These are phyloP conservation scores for Acanthosepion esculentum DNA, from an alignment of 2,888 invertebrate genomes.

Conservation along the genomic window DNA sequence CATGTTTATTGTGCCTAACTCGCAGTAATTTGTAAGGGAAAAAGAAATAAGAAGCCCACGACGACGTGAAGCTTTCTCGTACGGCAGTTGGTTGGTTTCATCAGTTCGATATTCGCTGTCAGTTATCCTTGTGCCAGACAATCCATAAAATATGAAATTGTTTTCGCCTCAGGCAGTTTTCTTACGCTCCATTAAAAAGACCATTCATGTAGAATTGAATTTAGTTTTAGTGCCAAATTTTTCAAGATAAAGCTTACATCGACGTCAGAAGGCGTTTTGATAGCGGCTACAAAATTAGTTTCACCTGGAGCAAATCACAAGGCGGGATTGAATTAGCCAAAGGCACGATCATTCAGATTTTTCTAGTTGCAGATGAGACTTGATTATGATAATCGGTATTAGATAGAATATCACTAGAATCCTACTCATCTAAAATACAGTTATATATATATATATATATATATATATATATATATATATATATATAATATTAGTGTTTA, in stretches of 20 bases:
- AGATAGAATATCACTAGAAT: too few relatives aligned
- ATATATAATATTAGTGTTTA: too few relatives aligned
- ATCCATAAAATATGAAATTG: not conserved
- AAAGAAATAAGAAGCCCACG: too few relatives aligned
- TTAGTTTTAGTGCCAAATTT: not conserved
- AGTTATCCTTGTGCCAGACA: not conserved
- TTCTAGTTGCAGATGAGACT: not conserved
- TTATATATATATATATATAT: too few relatives aligned
- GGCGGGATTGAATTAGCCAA: not conserved
- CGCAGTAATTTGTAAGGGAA: too few relatives aligned
- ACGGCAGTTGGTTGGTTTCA: too few relatives aligned
- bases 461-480: too few relatives aligned
- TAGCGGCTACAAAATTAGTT: not conserved
- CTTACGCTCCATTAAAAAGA: not conserved
- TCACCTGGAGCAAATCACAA: not conserved
- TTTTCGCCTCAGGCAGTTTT: not conserved
- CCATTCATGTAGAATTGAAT: not conserved
- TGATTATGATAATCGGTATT: too few relatives aligned
- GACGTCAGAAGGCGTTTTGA: not conserved
- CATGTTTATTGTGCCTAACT: too few relatives aligned
- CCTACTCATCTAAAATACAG: too few relatives aligned
- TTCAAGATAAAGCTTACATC: not conserved
- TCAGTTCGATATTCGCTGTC: not conserved
- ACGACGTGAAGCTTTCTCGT: too few relatives aligned
- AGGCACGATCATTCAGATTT: not conserved